Base-by-base conservation (phyloP, 2,888 invertebrate species). In the Drosophila colorata region DNA sequence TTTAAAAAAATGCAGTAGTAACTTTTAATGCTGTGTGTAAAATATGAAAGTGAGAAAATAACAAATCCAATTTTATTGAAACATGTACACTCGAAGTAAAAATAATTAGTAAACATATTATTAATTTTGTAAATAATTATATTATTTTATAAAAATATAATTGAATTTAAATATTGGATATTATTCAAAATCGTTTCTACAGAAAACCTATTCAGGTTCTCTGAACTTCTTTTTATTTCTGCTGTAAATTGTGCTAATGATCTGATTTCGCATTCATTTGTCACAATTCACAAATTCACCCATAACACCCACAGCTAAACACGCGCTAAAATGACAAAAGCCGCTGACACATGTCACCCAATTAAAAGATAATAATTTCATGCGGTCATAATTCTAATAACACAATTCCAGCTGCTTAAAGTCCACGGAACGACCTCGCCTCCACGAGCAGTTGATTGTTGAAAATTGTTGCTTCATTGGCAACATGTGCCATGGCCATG, bases 341-440 rank as follows among this genome's bases (percentile, higher is more conserved):
- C 75, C 76, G 82, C 71, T 70, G 84, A 84, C 87, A 86, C 76
- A 77, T 87, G 84, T 76, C 79, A 80, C 74, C 80, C 84, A 87
- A 89, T 90, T 88, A 90, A 86, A 83, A 78, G 82, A 81, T 81
- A 80, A 86, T 89, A 84, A 75, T 64, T 64, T 31, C 58, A 14
- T n/a, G 46, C 61, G 56, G 31, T 35, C 51, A 48, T 71, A 74
- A 70, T 76, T 75, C 75, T 53, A 16, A 49, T 18, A 60, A 37
- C 41, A 35, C 25, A 56, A 47, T 25, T 7, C 31, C 68, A 16
- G 16, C 46, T 46, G 47, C 46, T 67, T 38, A 13, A 37, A 25
- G 33, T 25, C 35, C 40, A 52, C 23, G 37, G 46, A 64, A 57
- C 68, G 59, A 64, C 64, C 67, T 69, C 40, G 48, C 20, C 37